Percentiles rank a stretch among this genome's conserved stretches.
phyloP scores from a whole-genome alignment of 2,888 invertebrate species.

The Drosophila mercatorum region DNA sequence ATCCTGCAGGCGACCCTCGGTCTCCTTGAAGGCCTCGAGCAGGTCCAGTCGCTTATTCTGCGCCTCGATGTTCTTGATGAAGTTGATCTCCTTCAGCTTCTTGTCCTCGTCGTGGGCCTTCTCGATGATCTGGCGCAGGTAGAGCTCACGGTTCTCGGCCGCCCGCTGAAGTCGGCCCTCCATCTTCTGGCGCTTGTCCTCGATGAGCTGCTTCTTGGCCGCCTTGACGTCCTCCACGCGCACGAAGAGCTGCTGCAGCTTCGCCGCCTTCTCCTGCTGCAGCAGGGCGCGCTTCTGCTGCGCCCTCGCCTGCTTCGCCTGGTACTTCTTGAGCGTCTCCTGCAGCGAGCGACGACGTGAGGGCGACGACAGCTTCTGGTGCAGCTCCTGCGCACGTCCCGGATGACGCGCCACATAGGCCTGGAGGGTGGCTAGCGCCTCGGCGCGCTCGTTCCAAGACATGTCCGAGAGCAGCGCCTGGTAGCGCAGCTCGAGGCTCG shows the following conservation, averaged over 20 bases:
- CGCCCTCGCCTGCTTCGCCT: slow-evolving; percentile 96
- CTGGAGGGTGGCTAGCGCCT: slow-evolving; percentile 91
- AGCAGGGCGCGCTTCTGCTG: slow-evolving; percentile 93
- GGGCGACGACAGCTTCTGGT: slow-evolving; percentile 96
- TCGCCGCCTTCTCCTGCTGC: slow-evolving; percentile 92
- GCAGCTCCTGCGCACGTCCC: slow-evolving; percentile 94
- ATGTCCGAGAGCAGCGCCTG: slow-evolving; percentile 90
- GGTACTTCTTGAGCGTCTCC: slow-evolving; percentile 91
- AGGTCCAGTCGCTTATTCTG: slow-evolving; percentile 97
- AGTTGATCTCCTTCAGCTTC: slow-evolving; percentile 98
- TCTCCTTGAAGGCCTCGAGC: slow-evolving; percentile 91
- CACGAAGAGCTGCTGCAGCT: slow-evolving; percentile 93
- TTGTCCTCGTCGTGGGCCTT: slow-evolving; percentile 99
- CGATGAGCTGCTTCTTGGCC: slow-evolving; percentile 93
- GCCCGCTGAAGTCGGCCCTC: slow-evolving; percentile 92
- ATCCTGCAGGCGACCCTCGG: slow-evolving; percentile 90
- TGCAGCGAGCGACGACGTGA: slow-evolving; percentile 93
- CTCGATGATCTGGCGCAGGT: slow-evolving; percentile 92
- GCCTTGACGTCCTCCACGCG: slow-evolving; percentile 94
- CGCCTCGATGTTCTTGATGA: slow-evolving; percentile 97
- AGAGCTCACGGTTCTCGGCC: slow-evolving; percentile 94
- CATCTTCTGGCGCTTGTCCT: slow-evolving; percentile 91
- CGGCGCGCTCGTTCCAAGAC: slow-evolving; percentile 94
- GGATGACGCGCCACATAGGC: slow-evolving; percentile 94
- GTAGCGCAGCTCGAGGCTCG: slow-evolving; percentile 88